Evolutionary conservation across 2,888 invertebrate species (phyloP).

Genomic region (Pseudococcus longispinus): DNA sequence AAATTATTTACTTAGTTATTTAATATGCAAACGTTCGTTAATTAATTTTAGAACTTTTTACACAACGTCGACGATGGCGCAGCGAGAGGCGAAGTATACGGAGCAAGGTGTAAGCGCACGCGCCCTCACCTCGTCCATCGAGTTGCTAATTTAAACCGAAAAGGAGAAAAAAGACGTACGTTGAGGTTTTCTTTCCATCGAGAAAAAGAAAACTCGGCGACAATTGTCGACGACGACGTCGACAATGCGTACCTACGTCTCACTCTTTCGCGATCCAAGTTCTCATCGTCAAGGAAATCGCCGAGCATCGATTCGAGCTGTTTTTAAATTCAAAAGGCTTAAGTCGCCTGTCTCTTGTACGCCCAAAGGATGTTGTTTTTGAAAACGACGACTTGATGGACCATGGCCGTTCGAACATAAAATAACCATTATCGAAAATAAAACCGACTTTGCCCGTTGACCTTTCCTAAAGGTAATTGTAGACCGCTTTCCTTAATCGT

Average conservation of each 20-base stretch:
- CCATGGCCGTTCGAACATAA: conserved; percentile 17
- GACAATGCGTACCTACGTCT: not conserved
- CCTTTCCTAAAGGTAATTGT: not conserved
- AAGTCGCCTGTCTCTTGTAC: conserved; percentile 6
- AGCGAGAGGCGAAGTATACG: not conserved
- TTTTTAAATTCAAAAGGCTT: conserved; percentile 34
- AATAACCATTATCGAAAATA: conserved; percentile 44
- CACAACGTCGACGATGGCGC: not conserved
- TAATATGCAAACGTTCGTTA: conserved; percentile 48
- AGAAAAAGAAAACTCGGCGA: not conserved
- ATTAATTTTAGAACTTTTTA: conserved; percentile 46
- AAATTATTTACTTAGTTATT: conserved; percentile 51
- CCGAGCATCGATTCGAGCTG: not conserved
- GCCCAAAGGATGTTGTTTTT: conserved; percentile 11
- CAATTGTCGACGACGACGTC: not conserved
- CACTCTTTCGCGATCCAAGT: not conserved
- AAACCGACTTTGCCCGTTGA: not conserved
- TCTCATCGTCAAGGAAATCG: not conserved
- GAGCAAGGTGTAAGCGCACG: not conserved
- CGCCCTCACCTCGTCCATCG: not conserved
- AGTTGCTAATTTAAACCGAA: not conserved
- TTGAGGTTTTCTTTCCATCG: not conserved
- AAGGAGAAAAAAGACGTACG: not conserved
- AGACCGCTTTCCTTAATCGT: conserved; percentile 2
- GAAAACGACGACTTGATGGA: not conserved